Percentiles rank a stretch among this genome's conserved stretches.
These are phyloP conservation scores for Crenichthys baileyi DNA, from an alignment of 2,797 vertebrate genomes.

Conservation along the genomic window DNA sequence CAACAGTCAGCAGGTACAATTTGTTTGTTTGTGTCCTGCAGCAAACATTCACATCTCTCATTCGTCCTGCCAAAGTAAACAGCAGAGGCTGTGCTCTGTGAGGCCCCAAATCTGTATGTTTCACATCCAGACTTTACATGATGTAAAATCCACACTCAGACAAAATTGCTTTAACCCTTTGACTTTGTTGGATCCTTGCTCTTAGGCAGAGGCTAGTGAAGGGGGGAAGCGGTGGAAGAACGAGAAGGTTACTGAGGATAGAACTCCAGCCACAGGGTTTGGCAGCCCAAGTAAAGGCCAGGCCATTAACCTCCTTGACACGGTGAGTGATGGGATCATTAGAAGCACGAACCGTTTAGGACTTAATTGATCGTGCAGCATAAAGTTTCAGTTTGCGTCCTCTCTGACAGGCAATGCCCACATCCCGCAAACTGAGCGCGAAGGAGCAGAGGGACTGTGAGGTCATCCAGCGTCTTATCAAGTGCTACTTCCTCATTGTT, in stretches of 20 bases:
- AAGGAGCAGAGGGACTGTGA: conserved; percentile 87
- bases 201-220: conserved; percentile 77
- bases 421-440: conserved; percentile 78
- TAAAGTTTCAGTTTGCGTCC: conserved; percentile 34
- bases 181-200: conserved; percentile 29
- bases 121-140: conserved; percentile 14
- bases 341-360: conserved; percentile 27
- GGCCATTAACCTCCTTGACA: conserved; percentile 85
- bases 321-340: conserved; percentile 72
- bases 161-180: conserved; percentile 41
- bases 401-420: conserved; percentile 76
- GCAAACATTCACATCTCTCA: conserved; percentile 15
- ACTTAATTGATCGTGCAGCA: conserved; percentile 27
- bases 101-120: conserved; percentile 19
- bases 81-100: neutral
- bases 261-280: conserved; percentile 57
- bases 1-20: conserved; percentile 84
- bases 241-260: conserved; percentile 73
- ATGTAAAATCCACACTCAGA: conserved; percentile 22
- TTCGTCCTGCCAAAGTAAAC: conserved; percentile 31
- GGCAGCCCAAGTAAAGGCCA: conserved; percentile 80
- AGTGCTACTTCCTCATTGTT: conserved; percentile 88
- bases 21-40: conserved; percentile 28
- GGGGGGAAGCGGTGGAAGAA: conserved; percentile 83
- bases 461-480: conserved; percentile 87